phyloP scores from a whole-genome alignment of 2,888 invertebrate genomes.

The Lepidocyrtoides sp. region DNA sequence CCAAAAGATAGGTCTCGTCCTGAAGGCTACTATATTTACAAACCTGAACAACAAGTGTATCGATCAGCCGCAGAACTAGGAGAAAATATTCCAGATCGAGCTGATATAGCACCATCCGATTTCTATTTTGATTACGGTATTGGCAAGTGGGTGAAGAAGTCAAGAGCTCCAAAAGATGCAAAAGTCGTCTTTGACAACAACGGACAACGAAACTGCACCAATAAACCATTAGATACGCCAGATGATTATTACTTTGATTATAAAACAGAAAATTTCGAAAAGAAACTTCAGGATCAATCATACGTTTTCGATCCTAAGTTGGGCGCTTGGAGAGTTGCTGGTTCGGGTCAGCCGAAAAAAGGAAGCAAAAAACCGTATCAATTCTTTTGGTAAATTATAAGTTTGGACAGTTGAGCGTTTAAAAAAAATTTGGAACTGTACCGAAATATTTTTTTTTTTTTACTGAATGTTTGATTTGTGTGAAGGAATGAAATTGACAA shows the following conservation, averaged over 20 bases:
- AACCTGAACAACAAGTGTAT: constrained; percentile 30
- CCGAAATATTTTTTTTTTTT: neutral
- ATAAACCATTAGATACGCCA: constrained; percentile 44
- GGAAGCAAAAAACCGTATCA: constrained; percentile 50
- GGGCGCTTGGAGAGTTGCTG: constrained; percentile 60
- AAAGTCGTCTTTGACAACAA: constrained; percentile 39
- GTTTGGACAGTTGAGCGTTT: neutral
- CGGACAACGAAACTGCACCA: neutral
- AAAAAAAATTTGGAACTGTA: too few relatives aligned
- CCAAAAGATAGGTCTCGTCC: constrained; percentile 71
- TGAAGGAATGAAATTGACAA: constrained; percentile 64
- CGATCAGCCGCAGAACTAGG: too few relatives aligned
- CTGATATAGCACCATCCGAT: constrained; percentile 53
- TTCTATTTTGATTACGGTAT: constrained; percentile 62
- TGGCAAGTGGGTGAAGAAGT: constrained; percentile 62
- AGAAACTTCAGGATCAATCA: neutral
- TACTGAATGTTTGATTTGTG: neutral
- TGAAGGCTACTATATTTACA: constrained; percentile 52
- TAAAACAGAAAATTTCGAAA: constrained; percentile 37
- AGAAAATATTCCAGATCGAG: constrained; percentile 70
- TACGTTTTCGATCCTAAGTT: constrained; percentile 49
- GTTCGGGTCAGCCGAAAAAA: neutral
- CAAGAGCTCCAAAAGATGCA: constrained; percentile 45
- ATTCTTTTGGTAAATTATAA: constrained; percentile 69
- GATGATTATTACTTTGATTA: constrained; percentile 77